Percentiles rank a stretch among this genome's conserved stretches.
phyloP scores from a whole-genome alignment of 1,140 invertebrate species.

The Hycleus phaleratus region DNA sequence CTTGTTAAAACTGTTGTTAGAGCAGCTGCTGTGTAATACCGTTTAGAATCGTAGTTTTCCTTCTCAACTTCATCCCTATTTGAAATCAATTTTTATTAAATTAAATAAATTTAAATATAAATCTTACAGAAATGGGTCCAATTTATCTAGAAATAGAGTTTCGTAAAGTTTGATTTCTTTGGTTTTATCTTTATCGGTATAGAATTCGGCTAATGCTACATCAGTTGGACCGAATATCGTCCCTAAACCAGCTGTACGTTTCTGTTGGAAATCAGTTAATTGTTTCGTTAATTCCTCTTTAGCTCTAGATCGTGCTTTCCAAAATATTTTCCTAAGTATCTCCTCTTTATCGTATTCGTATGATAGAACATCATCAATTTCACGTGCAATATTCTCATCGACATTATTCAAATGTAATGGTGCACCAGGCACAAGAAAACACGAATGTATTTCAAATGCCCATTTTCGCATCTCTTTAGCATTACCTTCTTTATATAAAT shows the following conservation, averaged over 20 bases:
- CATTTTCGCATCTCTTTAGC: constrained; percentile 88
- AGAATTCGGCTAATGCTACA: constrained; percentile 67
- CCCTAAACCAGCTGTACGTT: constrained; percentile 81
- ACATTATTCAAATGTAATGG: constrained; percentile 75
- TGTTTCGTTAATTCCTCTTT: constrained; percentile 82
- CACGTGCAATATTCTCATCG: constrained; percentile 77
- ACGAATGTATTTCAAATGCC: constrained; percentile 97
- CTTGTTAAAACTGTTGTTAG: constrained; percentile 71
- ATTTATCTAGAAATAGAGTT: constrained; percentile 61
- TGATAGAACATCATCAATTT: constrained; percentile 78
- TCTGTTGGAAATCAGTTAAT: constrained; percentile 82
- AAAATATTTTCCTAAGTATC: constrained; percentile 78
- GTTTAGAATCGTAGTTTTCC: constrained; percentile 57
- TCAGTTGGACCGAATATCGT: constrained; percentile 86
- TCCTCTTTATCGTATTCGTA: constrained; percentile 83
- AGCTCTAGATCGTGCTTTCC: constrained; percentile 74
- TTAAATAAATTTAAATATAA: constrained; percentile 1
- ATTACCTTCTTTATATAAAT: constrained; percentile 75
- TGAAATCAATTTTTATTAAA: constrained; percentile 19
- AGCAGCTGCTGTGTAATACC: constrained; percentile 65
- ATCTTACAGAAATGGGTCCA: constrained; percentile 63
- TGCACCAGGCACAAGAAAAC: constrained; percentile 88
- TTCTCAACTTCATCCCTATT: constrained; percentile 63
- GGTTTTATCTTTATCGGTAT: constrained; percentile 61
- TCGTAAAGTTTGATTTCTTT: constrained; percentile 70